Evolutionary conservation across 2,888 invertebrate genomes (phyloP), one percentile per base, ranked within the genome.

Genomic region (Limnephilus lunatus): DNA sequence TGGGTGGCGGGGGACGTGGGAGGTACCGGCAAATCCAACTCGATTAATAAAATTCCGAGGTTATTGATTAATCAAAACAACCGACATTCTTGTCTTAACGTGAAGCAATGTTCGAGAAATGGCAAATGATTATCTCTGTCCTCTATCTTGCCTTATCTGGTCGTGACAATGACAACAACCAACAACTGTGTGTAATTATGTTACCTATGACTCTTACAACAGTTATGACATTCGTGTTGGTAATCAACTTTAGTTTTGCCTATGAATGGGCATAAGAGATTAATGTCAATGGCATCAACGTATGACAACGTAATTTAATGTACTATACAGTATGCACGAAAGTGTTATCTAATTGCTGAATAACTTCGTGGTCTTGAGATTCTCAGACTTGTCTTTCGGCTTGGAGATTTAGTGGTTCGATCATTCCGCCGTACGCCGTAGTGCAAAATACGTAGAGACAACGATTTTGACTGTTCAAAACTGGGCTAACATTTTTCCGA

Each of bases 41-140:
- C 25, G 83, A 83, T 83, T 35, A 35, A 83, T 35, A 83, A 83
- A 83, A 83, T 83, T 25, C 39, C 83, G 83, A 83, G 83, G 83
- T 83, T 83, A 83, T 83, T 83, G 32, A 83, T 32, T 83, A 35
- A 83, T 83, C 83, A 83, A 83, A 83, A 83, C 83, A 83, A 25
- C 35, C 39, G 35, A 35, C 83, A 83, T 83, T 83, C 83, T 83
- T 35, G 7, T 25, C 35, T 11, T 25, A 83, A 25, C 25, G 35
- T 83, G 31, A 19, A 14, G 14, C 83, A 31, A 32, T 31, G 83
- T 35, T 68, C 68, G n/a, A 68, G 68, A 68, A 68, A 68, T 68
- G 25, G n/a, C 68, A 68, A 68, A 68, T 48, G 48, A 48, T 68
- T 68, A 68, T 68, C n/a, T 68, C 9, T 53, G 53, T 53, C 53